phyloP scores from a whole-genome alignment of 1,140 invertebrate genomes.

The Microplitis demolitor region DNA sequence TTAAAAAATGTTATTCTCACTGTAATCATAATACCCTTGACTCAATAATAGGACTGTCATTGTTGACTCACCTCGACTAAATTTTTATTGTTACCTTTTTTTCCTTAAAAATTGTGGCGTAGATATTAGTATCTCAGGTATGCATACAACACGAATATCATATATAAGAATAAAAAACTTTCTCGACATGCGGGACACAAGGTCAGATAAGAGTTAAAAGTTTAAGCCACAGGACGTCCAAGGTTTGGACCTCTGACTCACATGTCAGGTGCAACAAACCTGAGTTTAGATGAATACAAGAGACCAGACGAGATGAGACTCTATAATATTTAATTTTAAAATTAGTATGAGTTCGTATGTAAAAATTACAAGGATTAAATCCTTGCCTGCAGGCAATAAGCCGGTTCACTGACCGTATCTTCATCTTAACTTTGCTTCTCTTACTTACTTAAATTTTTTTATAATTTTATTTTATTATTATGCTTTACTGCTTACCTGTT shows the following conservation, averaged over 20 bases:
- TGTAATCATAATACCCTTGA: too few species aligned
- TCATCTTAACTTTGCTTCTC: conserved; percentile 14
- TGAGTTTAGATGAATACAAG: neutral
- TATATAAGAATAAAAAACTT: neutral
- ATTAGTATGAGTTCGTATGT: conserved; percentile 9
- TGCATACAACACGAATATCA: neutral
- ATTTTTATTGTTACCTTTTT: neutral
- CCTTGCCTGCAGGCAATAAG: neutral
- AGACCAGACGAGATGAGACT: neutral
- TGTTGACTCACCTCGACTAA: neutral
- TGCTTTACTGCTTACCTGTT: neutral
- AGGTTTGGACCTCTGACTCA: neutral
- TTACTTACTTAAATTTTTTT: neutral
- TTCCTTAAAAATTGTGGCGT: neutral
- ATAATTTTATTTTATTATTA: too few species aligned
- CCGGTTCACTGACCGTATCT: conserved; percentile 44
- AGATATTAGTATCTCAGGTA: too few species aligned
- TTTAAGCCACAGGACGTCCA: too few species aligned
- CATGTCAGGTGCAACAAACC: too few species aligned
- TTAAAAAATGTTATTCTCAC: too few species aligned
- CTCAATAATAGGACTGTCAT: neutral
- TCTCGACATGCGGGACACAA: conserved; percentile 10
- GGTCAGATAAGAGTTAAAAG: neutral
- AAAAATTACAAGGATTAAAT: conserved; percentile 28
- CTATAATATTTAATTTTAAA: neutral